Conservation (phyloP, 2,113 vertebrate species). For the Indicator maculatus region DNA sequence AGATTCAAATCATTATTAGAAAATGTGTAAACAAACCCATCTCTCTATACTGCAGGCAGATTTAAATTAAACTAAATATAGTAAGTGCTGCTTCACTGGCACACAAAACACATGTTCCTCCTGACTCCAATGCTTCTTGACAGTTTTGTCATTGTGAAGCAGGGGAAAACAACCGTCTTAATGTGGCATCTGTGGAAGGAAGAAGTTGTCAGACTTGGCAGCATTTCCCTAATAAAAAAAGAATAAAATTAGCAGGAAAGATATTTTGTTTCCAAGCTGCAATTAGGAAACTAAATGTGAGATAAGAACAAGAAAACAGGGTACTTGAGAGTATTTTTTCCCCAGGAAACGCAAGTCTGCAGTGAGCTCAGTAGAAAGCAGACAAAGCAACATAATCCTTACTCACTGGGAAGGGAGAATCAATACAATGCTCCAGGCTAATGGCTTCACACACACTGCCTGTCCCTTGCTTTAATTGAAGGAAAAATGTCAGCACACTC, state of each 20-base stretch:
- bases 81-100: conserved; percentile 15
- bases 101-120: conserved; percentile 11
- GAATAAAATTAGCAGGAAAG: conserved; percentile 56
- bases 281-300: conserved; percentile 38
- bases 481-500: background rate
- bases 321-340: background rate
- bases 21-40: conserved; percentile 43
- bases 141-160: conserved; percentile 33
- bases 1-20: conserved; percentile 14
- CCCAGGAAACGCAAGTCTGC: background rate
- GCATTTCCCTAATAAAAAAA: conserved; percentile 46
- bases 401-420: background rate
- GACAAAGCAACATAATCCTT: background rate
- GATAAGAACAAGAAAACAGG: background rate
- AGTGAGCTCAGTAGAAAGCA: background rate
- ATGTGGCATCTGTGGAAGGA: background rate
- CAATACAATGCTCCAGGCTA: background rate
- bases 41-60: background rate
- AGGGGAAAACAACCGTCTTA: background rate
- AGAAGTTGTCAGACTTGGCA: conserved; percentile 40
- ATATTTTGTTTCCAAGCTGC: conserved; percentile 43
- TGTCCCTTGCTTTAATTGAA: background rate
- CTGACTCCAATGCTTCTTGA: conserved; percentile 36
- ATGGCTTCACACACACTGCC: background rate
- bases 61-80: conserved; percentile 42